phyloP scores from a whole-genome alignment of 2,797 vertebrate species.

The Adelosebastes latens region DNA sequence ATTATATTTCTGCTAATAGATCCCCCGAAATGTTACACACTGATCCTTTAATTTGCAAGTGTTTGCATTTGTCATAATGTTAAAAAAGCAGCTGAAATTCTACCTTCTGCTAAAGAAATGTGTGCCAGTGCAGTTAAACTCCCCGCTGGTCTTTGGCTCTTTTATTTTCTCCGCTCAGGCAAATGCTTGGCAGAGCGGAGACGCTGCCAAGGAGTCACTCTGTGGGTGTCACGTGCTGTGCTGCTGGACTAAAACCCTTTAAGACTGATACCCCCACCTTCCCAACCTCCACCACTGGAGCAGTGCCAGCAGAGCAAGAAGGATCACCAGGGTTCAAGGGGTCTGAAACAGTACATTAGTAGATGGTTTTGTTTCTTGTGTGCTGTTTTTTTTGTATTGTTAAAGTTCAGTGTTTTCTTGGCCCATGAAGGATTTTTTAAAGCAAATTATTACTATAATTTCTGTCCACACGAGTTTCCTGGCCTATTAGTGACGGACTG shows the following conservation, averaged over 20 bases:
- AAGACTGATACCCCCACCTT: slow-evolving; percentile 23
- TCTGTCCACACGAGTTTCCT: neutral
- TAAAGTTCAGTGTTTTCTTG: neutral
- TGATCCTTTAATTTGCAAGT: neutral
- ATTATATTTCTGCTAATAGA: too few relatives aligned
- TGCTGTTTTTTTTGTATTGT: neutral
- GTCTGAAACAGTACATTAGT: slow-evolving; percentile 12
- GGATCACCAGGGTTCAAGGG: slow-evolving; percentile 32
- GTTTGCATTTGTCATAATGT: neutral
- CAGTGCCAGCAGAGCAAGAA: slow-evolving; percentile 38
- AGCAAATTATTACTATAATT: neutral
- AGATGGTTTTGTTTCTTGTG: slow-evolving; percentile 13
- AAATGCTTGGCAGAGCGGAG: slow-evolving; percentile 68
- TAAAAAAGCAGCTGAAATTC: neutral
- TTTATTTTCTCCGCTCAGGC: slow-evolving; percentile 54
- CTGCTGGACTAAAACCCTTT: slow-evolving; percentile 50
- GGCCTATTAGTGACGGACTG: neutral
- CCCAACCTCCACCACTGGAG: slow-evolving; percentile 21
- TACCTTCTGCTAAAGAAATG: slow-evolving; percentile 12
- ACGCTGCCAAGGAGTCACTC: slow-evolving; percentile 62
- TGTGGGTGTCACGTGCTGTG: slow-evolving; percentile 60
- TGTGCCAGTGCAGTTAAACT: slow-evolving; percentile 26
- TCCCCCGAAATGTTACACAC: too few relatives aligned
- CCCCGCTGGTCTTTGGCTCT: slow-evolving; percentile 56
- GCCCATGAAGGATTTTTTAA: neutral